phyloP scores from a whole-genome alignment of 2,113 vertebrate species.

The Oncorhynchus masou region DNA sequence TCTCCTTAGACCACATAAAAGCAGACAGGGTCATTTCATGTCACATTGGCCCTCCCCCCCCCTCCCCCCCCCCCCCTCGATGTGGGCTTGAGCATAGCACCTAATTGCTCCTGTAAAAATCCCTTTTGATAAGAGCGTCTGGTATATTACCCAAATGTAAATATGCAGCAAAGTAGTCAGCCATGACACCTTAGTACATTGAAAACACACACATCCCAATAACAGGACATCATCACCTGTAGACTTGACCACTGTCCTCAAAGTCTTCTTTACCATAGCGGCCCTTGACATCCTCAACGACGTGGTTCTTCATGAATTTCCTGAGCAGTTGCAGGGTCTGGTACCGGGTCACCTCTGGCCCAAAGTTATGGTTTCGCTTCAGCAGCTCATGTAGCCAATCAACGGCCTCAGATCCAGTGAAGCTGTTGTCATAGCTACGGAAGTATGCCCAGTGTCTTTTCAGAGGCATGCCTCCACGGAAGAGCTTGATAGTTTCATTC shows the following conservation, averaged over 20 bases:
- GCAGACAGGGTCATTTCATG: no score
- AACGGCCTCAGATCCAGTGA: slow-evolving; percentile 79
- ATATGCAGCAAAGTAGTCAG: no score
- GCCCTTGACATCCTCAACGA: slow-evolving; percentile 87
- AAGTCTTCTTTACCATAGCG: slow-evolving; percentile 85
- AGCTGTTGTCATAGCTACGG: slow-evolving; percentile 80
- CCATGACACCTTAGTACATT: neutral
- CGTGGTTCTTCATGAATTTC: slow-evolving; percentile 86
- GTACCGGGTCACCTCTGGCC: slow-evolving; percentile 81
- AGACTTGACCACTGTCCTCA: slow-evolving; percentile 80
- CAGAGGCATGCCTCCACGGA: slow-evolving; percentile 80
- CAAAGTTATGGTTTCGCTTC: slow-evolving; percentile 80
- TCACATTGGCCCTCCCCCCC: no score
- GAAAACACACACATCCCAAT: neutral
- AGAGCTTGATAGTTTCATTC: slow-evolving; percentile 85
- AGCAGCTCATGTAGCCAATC: slow-evolving; percentile 79
- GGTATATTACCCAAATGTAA: no score
- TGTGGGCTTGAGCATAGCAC: no score
- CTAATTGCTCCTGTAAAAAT: no score
- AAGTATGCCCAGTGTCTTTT: slow-evolving; percentile 80
- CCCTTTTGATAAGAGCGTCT: no score
- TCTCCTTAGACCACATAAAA: no score
- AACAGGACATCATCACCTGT: slow-evolving; percentile 69
- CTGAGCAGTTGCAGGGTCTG: slow-evolving; percentile 82
- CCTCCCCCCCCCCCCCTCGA: no score